A percentile compares a stretch with the other conserved stretches of the same genome.
These are phyloP conservation scores for Alosa alosa DNA, from an alignment of 2,113 vertebrate genomes.

Conservation along the genomic window DNA sequence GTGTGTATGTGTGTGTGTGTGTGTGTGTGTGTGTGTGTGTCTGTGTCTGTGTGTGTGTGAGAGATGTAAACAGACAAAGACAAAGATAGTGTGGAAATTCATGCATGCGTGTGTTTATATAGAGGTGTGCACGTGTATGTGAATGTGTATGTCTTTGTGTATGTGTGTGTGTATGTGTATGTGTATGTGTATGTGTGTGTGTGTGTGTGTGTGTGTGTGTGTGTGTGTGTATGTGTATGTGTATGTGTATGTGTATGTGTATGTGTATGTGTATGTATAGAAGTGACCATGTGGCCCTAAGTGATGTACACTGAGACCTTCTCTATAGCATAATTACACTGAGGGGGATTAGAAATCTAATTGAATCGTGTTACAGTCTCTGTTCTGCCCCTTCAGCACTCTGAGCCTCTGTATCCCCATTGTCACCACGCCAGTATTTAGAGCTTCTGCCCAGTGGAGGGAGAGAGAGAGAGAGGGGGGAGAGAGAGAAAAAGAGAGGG, in stretches of 20 bases:
- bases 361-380: slow-evolving; percentile 6
- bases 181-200: background rate
- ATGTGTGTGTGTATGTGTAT: no score
- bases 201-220: background rate
- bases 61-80: no score
- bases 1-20: background rate
- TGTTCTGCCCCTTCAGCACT: background rate
- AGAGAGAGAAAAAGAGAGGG: slow-evolving; percentile 18
- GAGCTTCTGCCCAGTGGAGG: background rate
- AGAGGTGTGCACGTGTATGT: no score
- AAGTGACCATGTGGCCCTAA: slow-evolving; percentile 56
- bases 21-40: slow-evolving; percentile 3
- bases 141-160: no score
- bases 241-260: slow-evolving; percentile 10
- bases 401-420: background rate
- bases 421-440: slow-evolving; percentile 6
- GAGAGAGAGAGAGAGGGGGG: slow-evolving; percentile 23
- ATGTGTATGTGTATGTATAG: slow-evolving; percentile 24
- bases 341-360: slow-evolving; percentile 9
- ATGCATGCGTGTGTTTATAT: background rate
- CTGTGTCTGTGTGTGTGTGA: no score
- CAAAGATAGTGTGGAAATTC: background rate
- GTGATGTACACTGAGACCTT: slow-evolving; percentile 47
- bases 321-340: slow-evolving; percentile 5
- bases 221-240: slow-evolving; percentile 18